These are phyloP conservation scores for Bombyx huttoni DNA, from an alignment of 2,888 invertebrate species.

Conservation along the genomic window DNA sequence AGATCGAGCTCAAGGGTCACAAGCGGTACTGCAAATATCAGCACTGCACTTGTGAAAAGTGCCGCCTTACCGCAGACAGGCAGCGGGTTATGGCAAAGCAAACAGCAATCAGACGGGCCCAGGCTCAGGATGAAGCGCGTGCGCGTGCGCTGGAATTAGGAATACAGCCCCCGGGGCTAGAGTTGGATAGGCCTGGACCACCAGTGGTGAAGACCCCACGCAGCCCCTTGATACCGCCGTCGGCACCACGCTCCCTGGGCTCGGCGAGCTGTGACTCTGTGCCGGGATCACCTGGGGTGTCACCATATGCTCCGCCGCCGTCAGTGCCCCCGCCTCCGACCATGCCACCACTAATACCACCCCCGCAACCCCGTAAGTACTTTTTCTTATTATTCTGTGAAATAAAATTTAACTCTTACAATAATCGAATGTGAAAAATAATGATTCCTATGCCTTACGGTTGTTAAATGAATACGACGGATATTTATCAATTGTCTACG, in stretches of 20 bases:
- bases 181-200: constrained; percentile 60
- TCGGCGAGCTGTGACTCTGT: constrained; percentile 57
- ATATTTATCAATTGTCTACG: too few species aligned
- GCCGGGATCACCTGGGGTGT: constrained; percentile 54
- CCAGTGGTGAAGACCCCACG: constrained; percentile 58
- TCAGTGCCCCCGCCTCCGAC: constrained; percentile 72
- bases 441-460: too few species aligned
- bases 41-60: constrained; percentile 88
- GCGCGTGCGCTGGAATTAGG: constrained; percentile 57
- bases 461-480: too few species aligned
- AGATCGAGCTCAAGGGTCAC: constrained; percentile 91
- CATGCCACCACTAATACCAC: constrained; percentile 63
- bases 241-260: constrained; percentile 41
- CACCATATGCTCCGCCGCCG: constrained; percentile 51
- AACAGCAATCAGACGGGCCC: constrained; percentile 86
- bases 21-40: constrained; percentile 92
- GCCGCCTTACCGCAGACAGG: constrained; percentile 87
- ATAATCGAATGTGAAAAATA: background rate
- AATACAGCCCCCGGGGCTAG: constrained; percentile 47
- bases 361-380: constrained; percentile 59
- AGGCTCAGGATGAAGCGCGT: constrained; percentile 86
- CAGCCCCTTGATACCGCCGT: constrained; percentile 43
- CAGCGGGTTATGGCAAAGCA: constrained; percentile 92
- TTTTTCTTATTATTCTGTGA: background rate
- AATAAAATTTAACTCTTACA: background rate